These are phyloP conservation scores for Mercenaria mercenaria DNA, from an alignment of 1,140 invertebrate genomes.

Conservation along the genomic window DNA sequence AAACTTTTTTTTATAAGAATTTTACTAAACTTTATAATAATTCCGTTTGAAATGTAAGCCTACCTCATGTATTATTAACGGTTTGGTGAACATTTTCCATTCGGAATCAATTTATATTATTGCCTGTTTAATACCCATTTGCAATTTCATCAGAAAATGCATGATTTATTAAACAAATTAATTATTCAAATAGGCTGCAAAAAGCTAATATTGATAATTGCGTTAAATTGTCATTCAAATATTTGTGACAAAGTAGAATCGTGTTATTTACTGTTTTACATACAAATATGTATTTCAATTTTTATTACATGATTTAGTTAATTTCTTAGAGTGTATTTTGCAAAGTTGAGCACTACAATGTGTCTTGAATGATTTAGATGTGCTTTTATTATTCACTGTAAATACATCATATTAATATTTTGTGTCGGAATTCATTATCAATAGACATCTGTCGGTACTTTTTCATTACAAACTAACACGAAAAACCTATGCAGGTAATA, in stretches of 20 bases:
- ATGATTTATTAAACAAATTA: not conserved
- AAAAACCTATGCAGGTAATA: not conserved
- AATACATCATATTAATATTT: not conserved
- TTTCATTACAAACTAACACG: not conserved
- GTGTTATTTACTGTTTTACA: not conserved
- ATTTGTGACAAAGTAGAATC: not conserved
- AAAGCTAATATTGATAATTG: not conserved
- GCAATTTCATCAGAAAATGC: not conserved
- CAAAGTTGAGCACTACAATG: no score
- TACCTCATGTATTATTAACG: constrained; percentile 6
- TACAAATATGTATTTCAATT: constrained; percentile 12
- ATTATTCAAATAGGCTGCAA: not conserved
- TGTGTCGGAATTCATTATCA: not conserved
- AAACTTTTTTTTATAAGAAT: no score
- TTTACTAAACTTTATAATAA: no score
- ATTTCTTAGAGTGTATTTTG: not conserved
- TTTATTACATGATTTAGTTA: not conserved
- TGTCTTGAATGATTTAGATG: no score
- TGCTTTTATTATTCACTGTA: no score
- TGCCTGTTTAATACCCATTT: not conserved
- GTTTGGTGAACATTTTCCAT: not conserved
- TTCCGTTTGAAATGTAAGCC: no score
- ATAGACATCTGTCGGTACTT: not conserved
- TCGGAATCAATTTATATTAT: not conserved
- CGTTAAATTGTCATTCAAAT: not conserved